A percentile compares a stretch with the other conserved stretches of the same genome.
These are phyloP conservation scores for Xenotilapia longispinis DNA, from an alignment of 2,113 vertebrate species.

Conservation along the genomic window DNA sequence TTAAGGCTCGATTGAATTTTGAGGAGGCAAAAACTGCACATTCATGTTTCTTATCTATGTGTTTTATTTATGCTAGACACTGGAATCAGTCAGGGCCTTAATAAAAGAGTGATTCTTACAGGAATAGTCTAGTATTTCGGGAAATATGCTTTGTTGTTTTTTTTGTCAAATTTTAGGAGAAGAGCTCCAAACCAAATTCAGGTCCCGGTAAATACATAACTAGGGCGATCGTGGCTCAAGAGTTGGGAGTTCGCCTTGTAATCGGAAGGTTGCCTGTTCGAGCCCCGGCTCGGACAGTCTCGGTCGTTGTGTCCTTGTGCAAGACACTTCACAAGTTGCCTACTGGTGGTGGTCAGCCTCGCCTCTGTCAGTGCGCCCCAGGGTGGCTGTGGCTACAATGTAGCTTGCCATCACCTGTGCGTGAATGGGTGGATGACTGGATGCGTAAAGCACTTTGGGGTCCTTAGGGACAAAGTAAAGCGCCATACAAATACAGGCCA, in stretches of 20 bases:
- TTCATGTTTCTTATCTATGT: background rate
- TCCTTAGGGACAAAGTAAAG: background rate
- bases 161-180: background rate
- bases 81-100: background rate
- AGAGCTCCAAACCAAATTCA: background rate
- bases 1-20: background rate
- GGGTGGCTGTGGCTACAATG: background rate
- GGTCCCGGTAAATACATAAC: background rate
- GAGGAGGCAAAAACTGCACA: background rate
- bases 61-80: background rate
- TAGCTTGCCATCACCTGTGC: background rate
- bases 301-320: background rate
- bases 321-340: background rate
- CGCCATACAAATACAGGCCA: background rate
- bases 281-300: background rate
- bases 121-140: background rate
- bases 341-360: background rate
- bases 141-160: background rate
- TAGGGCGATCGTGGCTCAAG: background rate
- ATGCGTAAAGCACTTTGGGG: background rate
- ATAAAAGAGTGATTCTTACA: background rate
- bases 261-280: rapidly evolving
- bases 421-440: background rate
- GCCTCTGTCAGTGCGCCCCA: rapidly evolving
- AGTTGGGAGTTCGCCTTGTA: background rate